phyloP scores from a whole-genome alignment of 1,140 invertebrate species.

The Battus philenor region DNA sequence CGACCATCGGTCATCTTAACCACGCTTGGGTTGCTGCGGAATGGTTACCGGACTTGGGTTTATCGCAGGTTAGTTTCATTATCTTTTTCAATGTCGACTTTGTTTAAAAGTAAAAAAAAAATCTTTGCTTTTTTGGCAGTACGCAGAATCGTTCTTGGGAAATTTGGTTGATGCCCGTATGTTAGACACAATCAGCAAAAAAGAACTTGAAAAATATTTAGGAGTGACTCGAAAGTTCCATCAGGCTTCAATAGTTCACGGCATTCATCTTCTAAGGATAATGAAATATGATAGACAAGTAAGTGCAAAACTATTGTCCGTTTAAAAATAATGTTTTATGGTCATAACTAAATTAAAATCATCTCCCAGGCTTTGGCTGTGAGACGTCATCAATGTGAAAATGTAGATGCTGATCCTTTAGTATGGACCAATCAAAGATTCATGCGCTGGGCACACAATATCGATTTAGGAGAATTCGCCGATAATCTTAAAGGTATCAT shows the following conservation, averaged over 20 bases:
- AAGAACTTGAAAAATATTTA: constrained; percentile 94
- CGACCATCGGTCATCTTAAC: constrained; percentile 88
- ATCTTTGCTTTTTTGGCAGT: constrained; percentile 71
- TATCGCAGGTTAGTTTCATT: constrained; percentile 80
- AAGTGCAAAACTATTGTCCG: no score
- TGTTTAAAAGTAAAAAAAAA: neutral
- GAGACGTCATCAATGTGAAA: constrained; percentile 90
- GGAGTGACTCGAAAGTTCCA: constrained; percentile 94
- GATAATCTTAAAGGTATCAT: constrained; percentile 94
- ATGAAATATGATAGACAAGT: constrained; percentile 95
- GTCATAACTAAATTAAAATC: no score
- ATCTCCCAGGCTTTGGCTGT: constrained; percentile 92
- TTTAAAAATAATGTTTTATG: no score
- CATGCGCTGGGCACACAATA: constrained; percentile 93
- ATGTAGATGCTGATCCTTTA: constrained; percentile 90
- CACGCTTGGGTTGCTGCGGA: constrained; percentile 95
- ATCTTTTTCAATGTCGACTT: constrained; percentile 12
- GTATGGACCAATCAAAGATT: constrained; percentile 97
- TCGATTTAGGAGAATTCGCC: constrained; percentile 95
- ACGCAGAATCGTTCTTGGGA: constrained; percentile 91
- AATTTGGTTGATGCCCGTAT: constrained; percentile 94
- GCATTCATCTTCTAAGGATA: constrained; percentile 92
- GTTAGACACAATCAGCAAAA: constrained; percentile 93
- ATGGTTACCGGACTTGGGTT: constrained; percentile 92
- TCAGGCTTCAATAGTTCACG: constrained; percentile 94